Evolutionary conservation across 2,888 invertebrate species (phyloP), one percentile per base, ranked within the genome.

Genomic region (Clivina fossor): DNA sequence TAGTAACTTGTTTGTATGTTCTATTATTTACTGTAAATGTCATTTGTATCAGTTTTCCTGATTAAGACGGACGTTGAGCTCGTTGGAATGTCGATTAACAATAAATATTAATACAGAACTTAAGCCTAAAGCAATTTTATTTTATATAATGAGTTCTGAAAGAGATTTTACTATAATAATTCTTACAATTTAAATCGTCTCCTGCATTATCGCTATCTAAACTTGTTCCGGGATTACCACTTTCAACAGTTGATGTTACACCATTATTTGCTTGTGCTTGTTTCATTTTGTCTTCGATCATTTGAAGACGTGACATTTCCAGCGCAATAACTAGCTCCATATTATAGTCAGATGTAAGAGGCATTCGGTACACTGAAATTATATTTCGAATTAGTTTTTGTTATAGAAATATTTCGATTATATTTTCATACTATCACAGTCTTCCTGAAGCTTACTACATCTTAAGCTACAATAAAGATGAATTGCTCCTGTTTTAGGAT

Each of bases 271-370:
- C 69, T 60, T 69, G 75, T 28, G 67, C 74, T 68, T 77, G 74
- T 61, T 77, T 77, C 66, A 78, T 74, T 61, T 77, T 71, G 64
- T 85, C 84, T 68, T 81, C 80, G 40, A 83, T 77, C 76, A 81
- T 81, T 71, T 84, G 84, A 35, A 85, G 72, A 11, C 84, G 74
- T 1, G 84, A 84, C 83, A 85, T 83, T 69, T 84, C 84, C 56
- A 84, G 67, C 1, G 84, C 84, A 58, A 84, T 80, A 58, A 83
- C 77, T 38, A 84, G 71, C 65, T 85, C 84, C 76, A 84, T 80
- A 63, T 78, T 80, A 65, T 79, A 79, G 62, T 80, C 79, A 5
- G 76, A 68, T 55, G 69, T 71, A 65, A 62, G 40, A 18, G 40
- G 58, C 59, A 51, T 58, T 43, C 65, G 63, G 53, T 66, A 66